Evolutionary conservation across 2,888 invertebrate genomes (phyloP).

Genomic region (Eupelmus urozonus): DNA sequence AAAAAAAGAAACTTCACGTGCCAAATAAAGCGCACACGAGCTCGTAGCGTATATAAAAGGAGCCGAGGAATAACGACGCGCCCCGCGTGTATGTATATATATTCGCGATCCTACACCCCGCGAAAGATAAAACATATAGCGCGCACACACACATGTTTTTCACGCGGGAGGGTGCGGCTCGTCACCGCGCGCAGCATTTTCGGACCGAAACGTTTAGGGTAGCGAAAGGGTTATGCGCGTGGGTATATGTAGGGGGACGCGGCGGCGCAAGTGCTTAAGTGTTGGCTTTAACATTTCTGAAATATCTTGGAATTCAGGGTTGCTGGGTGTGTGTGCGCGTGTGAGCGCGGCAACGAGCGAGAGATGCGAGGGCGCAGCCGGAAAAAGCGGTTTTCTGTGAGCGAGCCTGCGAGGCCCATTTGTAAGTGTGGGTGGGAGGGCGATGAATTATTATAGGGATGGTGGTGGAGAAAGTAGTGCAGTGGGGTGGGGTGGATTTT

Average conservation of each 20-base stretch:
- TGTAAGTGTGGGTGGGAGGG: no score
- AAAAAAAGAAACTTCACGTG: not conserved
- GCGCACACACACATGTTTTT: not conserved
- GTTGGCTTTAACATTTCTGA: slow-evolving; percentile 30
- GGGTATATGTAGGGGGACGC: not conserved
- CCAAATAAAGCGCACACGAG: slow-evolving; percentile 26
- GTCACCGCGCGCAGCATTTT: not conserved
- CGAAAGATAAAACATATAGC: slow-evolving; percentile 3
- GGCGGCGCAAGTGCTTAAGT: not conserved
- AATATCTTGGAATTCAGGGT: slow-evolving; percentile 26
- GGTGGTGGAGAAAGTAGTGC: no score
- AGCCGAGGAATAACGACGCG: slow-evolving; percentile 5
- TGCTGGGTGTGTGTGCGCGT: no score
- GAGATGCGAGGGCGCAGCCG: no score
- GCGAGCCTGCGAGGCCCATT: no score
- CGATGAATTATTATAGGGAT: no score
- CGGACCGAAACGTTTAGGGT: slow-evolving; percentile 18
- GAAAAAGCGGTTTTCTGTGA: no score
- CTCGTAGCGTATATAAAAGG: not conserved
- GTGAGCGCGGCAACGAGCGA: no score
- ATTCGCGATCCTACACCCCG: not conserved
- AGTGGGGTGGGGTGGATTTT: no score
- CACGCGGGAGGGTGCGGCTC: not conserved
- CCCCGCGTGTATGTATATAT: not conserved
- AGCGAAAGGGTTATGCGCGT: slow-evolving; percentile 3